phyloP scores from a whole-genome alignment of 2,113 vertebrate species.

The Thryonomys swinderianus region DNA sequence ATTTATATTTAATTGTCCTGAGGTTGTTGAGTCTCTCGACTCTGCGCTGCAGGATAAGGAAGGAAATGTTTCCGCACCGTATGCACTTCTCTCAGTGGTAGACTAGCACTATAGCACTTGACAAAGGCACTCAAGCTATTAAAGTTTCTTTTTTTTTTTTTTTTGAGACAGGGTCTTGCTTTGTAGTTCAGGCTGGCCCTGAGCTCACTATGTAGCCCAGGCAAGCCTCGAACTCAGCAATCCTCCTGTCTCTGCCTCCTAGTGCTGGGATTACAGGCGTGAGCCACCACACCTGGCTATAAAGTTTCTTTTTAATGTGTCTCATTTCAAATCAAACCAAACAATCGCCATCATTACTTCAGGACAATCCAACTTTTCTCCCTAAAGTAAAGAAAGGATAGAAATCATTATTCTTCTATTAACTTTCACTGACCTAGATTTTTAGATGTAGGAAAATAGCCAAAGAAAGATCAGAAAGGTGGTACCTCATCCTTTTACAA shows the following conservation, averaged over 20 bases:
- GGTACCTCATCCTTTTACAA: neutral
- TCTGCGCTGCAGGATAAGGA: neutral
- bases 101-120: neutral
- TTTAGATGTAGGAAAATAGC: constrained; percentile 23
- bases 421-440: neutral
- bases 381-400: neutral
- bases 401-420: constrained; percentile 11
- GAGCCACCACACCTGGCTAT: no score
- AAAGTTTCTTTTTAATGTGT: constrained; percentile 20
- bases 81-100: neutral
- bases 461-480: neutral
- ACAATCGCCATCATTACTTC: constrained; percentile 9
- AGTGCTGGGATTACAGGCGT: no score
- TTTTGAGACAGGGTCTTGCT: no score
- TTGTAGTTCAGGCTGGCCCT: no score
- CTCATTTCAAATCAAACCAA: constrained; percentile 11
- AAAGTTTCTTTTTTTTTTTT: no score
- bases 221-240: no score
- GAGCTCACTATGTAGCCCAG: no score
- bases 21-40: neutral
- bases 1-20: neutral
- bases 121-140: neutral
- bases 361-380: neutral
- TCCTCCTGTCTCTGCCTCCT: no score
- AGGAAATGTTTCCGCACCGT: neutral